Percentiles rank a stretch among this genome's conserved stretches.
These are phyloP conservation scores for Keiferia lycopersicella DNA, from an alignment of 2,888 invertebrate genomes.

Conservation along the genomic window DNA sequence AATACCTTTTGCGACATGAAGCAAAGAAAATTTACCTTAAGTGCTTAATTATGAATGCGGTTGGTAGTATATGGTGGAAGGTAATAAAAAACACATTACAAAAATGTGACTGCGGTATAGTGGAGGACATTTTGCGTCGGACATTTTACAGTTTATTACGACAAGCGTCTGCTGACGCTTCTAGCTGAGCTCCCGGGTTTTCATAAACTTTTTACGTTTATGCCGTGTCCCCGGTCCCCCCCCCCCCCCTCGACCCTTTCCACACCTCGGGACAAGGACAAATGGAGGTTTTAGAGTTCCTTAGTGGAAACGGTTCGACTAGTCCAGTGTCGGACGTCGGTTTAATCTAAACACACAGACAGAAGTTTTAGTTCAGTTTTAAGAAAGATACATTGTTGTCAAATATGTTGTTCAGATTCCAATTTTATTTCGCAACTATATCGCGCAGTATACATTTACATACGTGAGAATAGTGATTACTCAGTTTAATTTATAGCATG, in stretches of 20 bases:
- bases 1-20: too few species aligned
- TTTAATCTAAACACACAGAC: too few species aligned
- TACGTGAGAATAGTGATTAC: too few species aligned
- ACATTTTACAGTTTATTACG: constrained; percentile 32
- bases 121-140: background rate
- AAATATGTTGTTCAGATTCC: too few species aligned
- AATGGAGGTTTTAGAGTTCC: constrained; percentile 2
- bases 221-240: constrained; percentile 34
- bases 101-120: constrained; percentile 3
- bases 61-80: background rate
- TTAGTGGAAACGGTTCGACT: background rate
- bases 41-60: too few species aligned
- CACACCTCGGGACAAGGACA: constrained; percentile 8
- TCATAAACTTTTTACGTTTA: constrained; percentile 74
- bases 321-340: background rate
- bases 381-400: too few species aligned
- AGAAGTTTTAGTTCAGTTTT: too few species aligned
- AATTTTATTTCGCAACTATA: too few species aligned
- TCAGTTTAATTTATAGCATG: too few species aligned
- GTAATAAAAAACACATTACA: background rate
- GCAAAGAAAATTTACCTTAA: too few species aligned
- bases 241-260: background rate
- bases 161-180: constrained; percentile 9
- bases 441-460: too few species aligned
- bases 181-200: constrained; percentile 45